Evolutionary conservation across 2,888 invertebrate genomes (phyloP).

Genomic region (Eumerus sabulonum): DNA sequence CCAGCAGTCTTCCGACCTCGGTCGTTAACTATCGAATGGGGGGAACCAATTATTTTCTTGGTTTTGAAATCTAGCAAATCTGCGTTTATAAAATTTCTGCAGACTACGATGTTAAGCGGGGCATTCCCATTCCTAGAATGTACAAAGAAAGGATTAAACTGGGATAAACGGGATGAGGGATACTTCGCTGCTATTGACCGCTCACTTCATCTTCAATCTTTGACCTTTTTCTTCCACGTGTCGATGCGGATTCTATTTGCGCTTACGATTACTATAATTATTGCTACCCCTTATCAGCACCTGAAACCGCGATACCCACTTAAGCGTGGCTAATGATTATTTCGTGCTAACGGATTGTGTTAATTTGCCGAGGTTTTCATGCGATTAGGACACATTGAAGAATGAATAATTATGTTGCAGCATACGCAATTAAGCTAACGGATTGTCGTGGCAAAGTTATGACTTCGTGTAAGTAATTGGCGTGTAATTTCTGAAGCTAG

Average conservation of each 20-base stretch:
- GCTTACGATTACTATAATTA: conserved; percentile 26
- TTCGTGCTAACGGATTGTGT: conserved; percentile 36
- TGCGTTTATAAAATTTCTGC: conserved; percentile 38
- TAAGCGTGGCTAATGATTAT: conserved; percentile 41
- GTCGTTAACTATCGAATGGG: background rate
- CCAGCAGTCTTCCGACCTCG: background rate
- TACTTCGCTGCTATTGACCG: too few relatives aligned
- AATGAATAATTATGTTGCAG: conserved; percentile 46
- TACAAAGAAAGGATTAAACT: too few relatives aligned
- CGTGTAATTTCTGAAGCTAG: conserved; percentile 17
- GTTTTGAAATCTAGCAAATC: conserved; percentile 27
- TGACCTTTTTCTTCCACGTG: too few relatives aligned
- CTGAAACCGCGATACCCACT: conserved; percentile 30
- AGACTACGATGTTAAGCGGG: conserved; percentile 22
- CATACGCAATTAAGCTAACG: conserved; percentile 48
- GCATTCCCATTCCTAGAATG: background rate
- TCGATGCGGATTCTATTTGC: conserved; percentile 2
- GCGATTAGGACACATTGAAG: conserved; percentile 33
- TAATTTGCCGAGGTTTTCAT: conserved; percentile 39
- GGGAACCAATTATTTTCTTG: background rate
- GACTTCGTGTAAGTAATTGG: conserved; percentile 25
- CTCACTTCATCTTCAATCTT: too few relatives aligned
- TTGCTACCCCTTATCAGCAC: conserved; percentile 51
- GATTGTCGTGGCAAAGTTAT: conserved; percentile 14
- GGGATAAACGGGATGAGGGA: too few relatives aligned